These are phyloP conservation scores for Zaprionus camerounensis DNA, from an alignment of 1,140 invertebrate genomes.

Conservation along the genomic window DNA sequence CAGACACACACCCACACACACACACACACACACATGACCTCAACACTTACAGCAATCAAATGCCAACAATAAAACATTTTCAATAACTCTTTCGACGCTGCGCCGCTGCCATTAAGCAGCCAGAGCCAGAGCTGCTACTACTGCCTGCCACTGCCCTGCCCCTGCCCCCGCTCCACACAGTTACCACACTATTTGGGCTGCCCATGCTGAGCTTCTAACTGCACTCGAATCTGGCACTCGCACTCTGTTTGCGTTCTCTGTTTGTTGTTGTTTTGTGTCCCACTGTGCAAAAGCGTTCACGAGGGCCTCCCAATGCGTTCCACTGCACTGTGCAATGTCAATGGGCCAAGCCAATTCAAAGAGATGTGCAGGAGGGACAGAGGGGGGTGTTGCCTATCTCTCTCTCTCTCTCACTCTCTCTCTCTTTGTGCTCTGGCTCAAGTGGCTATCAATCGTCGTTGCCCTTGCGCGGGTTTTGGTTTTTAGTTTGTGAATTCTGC, in stretches of 20 bases:
- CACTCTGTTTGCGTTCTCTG: conserved; percentile 18
- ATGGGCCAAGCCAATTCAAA: conserved; percentile 7
- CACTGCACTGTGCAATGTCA: conserved; percentile 46
- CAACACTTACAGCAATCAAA: conserved; percentile 81
- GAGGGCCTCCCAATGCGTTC: conserved; percentile 60
- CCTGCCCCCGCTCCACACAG: background rate
- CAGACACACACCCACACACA: conserved; percentile 42
- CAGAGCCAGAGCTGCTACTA: background rate
- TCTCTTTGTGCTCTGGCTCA: conserved; percentile 43
- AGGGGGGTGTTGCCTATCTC: background rate
- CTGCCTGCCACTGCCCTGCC: background rate
- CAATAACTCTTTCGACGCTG: conserved; percentile 80
- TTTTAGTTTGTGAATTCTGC: conserved; percentile 40
- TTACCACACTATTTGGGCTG: conserved; percentile 51
- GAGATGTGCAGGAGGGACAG: background rate
- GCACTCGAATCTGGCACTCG: conserved; percentile 33
- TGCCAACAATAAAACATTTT: conserved; percentile 83
- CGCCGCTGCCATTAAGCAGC: conserved; percentile 65
- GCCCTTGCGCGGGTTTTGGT: conserved; percentile 49
- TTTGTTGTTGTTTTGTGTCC: conserved; percentile 56
- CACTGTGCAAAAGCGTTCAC: conserved; percentile 66
- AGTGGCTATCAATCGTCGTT: conserved; percentile 82
- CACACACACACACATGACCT: conserved; percentile 36
- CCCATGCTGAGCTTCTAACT: conserved; percentile 50
- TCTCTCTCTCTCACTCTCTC: background rate